phyloP scores from a whole-genome alignment of 2,888 invertebrate species.

The Drosophila imparisetae region DNA sequence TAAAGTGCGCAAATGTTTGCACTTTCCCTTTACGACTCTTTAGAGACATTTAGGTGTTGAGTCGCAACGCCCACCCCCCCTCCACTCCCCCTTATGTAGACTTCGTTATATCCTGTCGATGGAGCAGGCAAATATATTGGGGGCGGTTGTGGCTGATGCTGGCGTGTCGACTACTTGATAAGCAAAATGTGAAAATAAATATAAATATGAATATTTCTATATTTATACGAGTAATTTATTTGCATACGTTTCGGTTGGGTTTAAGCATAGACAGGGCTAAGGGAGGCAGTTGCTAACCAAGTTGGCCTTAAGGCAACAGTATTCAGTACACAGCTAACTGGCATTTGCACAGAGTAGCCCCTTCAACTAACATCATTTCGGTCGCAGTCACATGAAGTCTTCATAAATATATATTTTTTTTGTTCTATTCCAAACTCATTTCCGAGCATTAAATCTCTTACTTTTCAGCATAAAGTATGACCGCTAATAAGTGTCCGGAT shows the following conservation, averaged over 20 bases:
- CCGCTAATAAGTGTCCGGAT: constrained; percentile 48
- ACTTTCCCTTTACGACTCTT: constrained; percentile 80
- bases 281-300: not conserved
- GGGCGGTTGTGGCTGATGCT: constrained; percentile 14
- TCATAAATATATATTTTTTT: not conserved
- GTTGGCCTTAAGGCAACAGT: constrained; percentile 30
- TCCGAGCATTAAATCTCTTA: not conserved
- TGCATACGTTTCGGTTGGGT: constrained; percentile 1
- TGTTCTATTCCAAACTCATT: constrained; percentile 11
- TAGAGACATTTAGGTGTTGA: constrained; percentile 68
- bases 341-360: constrained; percentile 64
- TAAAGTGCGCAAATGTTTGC: constrained; percentile 81
- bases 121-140: constrained; percentile 5
- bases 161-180: constrained; percentile 70
- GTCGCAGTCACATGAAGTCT: constrained; percentile 38
- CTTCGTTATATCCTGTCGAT: not conserved
- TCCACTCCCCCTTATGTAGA: not conserved
- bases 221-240: constrained; percentile 53
- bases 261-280: not conserved
- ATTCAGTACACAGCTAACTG: constrained; percentile 8
- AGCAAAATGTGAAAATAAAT: constrained; percentile 44
- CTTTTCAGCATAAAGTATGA: constrained; percentile 20
- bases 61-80: not conserved
- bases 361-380: constrained; percentile 52
- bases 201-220: constrained; percentile 49